Conservation (phyloP, 2,888 invertebrate genomes). For the Argyra leucocephala region DNA sequence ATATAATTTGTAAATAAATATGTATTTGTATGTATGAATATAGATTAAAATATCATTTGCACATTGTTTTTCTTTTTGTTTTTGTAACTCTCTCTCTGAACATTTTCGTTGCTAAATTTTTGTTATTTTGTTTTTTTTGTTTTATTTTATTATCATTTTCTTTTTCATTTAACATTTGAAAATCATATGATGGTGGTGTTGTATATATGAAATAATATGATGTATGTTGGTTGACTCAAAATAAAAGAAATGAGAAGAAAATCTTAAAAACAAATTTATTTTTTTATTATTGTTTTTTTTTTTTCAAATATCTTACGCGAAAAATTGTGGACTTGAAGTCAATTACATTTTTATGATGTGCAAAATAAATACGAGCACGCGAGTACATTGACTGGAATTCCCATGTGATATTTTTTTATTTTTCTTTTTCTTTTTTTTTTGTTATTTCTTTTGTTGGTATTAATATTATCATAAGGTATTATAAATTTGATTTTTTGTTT, state of each 20-base stretch:
- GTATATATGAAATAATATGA: background rate
- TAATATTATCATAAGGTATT: no score
- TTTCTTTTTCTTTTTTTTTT: background rate
- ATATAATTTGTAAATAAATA: background rate
- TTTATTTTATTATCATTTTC: background rate
- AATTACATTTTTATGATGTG: conserved; percentile 6
- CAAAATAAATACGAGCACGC: conserved; percentile 3
- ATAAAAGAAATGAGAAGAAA: no score
- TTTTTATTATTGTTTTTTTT: no score
- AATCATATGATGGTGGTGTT: background rate
- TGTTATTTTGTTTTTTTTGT: no score
- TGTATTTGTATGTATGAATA: background rate
- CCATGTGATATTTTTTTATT: background rate
- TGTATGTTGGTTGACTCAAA: background rate
- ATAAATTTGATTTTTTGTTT: no score
- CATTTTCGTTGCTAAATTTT: no score
- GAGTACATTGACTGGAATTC: conserved; percentile 6
- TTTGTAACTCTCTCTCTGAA: no score
- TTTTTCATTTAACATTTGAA: background rate
- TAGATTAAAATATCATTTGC: background rate
- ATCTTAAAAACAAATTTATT: no score
- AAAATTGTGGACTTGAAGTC: background rate
- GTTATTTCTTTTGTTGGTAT: background rate
- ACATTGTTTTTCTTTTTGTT: background rate
- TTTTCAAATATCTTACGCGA: background rate